Conservation (phyloP, 2,888 invertebrate species). For the Drosophila kambysellisi region DNA sequence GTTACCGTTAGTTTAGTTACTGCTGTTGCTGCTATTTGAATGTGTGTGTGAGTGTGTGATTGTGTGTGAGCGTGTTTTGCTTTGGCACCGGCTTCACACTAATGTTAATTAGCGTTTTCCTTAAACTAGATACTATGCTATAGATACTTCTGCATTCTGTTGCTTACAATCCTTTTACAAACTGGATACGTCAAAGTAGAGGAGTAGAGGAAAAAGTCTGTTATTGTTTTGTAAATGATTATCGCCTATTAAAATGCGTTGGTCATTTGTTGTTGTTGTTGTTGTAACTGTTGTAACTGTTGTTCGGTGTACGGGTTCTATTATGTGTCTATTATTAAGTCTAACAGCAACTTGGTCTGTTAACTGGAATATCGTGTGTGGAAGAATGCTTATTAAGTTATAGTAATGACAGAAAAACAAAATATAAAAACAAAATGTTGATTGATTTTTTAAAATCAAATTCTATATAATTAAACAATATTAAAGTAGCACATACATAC, state of each 20-base stretch:
- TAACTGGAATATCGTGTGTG: constrained; percentile 14
- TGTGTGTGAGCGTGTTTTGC: constrained; percentile 7
- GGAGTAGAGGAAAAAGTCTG: constrained; percentile 11
- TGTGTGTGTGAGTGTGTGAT: constrained; percentile 10
- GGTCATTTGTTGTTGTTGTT: constrained; percentile 63
- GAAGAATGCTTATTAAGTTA: constrained; percentile 7
- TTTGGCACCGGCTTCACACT: constrained; percentile 66
- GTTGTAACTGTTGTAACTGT: constrained; percentile 26
- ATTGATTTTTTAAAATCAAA: constrained; percentile 60
- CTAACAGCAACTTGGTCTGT: constrained; percentile 45
- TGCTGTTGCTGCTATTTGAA: constrained; percentile 19
- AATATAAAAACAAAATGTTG: constrained; percentile 38
- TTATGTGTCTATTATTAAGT: constrained; percentile 24
- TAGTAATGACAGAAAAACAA: constrained; percentile 6
- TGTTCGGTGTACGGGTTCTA: constrained; percentile 40
- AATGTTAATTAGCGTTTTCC: constrained; percentile 32
- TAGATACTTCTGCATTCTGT: constrained; percentile 13
- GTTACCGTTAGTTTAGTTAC: constrained; percentile 47
- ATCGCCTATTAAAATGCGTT: constrained; percentile 73
- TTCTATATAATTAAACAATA: constrained; percentile 73
- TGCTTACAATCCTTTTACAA: constrained; percentile 26
- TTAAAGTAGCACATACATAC: constrained; percentile 74
- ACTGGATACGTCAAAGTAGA: constrained; percentile 5
- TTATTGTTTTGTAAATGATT: constrained; percentile 68
- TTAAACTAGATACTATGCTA: constrained; percentile 16